These are phyloP conservation scores for Lutjanus campechanus DNA, from an alignment of 2,797 vertebrate genomes.

Conservation along the genomic window DNA sequence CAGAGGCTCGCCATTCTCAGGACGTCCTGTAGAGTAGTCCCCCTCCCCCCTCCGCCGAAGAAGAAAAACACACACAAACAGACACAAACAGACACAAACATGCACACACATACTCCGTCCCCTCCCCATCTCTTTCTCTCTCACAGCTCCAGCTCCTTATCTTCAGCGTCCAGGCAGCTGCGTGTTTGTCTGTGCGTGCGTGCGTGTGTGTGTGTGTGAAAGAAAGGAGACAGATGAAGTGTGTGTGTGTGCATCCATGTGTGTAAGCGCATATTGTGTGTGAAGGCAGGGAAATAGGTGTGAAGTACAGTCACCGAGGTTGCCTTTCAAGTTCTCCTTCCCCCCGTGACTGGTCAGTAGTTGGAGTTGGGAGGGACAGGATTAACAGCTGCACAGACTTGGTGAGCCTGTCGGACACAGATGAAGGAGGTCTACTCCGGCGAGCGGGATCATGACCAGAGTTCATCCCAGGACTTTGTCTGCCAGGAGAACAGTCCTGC, in stretches of 20 bases:
- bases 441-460: slow-evolving; percentile 22
- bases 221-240: slow-evolving; percentile 27
- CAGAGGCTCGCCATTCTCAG: slow-evolving; percentile 70
- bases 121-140: slow-evolving; percentile 47
- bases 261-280: slow-evolving; percentile 57
- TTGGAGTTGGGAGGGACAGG: slow-evolving; percentile 56
- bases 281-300: slow-evolving; percentile 76
- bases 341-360: slow-evolving; percentile 44
- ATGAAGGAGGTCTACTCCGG: slow-evolving; percentile 50
- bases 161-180: slow-evolving; percentile 83
- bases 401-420: slow-evolving; percentile 18
- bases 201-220: slow-evolving; percentile 20
- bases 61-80: slow-evolving; percentile 53
- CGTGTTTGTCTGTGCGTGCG: slow-evolving; percentile 68
- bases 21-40: slow-evolving; percentile 74
- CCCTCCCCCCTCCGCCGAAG: slow-evolving; percentile 29
- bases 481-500: background rate
- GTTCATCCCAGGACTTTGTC: slow-evolving; percentile 38
- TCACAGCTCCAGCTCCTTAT: slow-evolving; percentile 81
- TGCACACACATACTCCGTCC: slow-evolving; percentile 55
- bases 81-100: slow-evolving; percentile 65
- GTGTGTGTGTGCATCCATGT: slow-evolving; percentile 45
- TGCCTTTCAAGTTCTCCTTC: slow-evolving; percentile 72
- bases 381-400: slow-evolving; percentile 57
- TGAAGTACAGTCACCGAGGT: slow-evolving; percentile 80